These are phyloP conservation scores for Enteromius viviparus DNA, from an alignment of 2,797 vertebrate species.

Conservation along the genomic window DNA sequence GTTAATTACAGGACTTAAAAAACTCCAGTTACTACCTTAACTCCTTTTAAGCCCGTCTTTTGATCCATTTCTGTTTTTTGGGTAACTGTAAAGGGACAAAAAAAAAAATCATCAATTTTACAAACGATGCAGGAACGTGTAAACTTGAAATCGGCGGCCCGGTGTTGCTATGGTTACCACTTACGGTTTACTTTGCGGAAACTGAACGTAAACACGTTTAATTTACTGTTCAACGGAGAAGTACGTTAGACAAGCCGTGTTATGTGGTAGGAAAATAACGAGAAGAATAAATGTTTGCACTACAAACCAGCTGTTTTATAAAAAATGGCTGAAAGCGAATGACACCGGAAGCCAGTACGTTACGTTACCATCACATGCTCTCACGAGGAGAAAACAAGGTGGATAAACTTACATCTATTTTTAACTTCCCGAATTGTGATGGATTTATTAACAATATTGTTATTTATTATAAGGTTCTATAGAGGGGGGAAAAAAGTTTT, in stretches of 20 bases:
- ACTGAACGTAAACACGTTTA: too few relatives aligned
- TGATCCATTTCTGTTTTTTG: neutral
- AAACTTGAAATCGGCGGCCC: neutral
- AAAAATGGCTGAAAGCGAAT: neutral
- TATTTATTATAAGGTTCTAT: neutral
- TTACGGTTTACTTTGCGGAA: neutral
- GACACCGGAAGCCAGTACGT: neutral
- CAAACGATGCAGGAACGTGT: neutral
- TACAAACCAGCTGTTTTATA: too few relatives aligned
- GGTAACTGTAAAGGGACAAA: too few relatives aligned
- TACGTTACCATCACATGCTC: too few relatives aligned
- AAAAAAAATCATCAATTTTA: neutral
- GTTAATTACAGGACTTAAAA: neutral
- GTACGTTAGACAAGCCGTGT: too few relatives aligned
- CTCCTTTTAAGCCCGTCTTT: too few relatives aligned
- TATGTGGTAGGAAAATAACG: too few relatives aligned
- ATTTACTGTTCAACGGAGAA: too few relatives aligned
- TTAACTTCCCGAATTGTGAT: neutral
- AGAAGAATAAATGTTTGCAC: too few relatives aligned
- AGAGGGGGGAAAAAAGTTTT: neutral
- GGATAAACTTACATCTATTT: neutral
- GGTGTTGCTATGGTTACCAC: conserved; percentile 15
- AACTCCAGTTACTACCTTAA: neutral
- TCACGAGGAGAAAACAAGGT: neutral
- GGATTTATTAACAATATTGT: neutral